These are phyloP conservation scores for Chamaetylas fuelleborni DNA, from an alignment of 2,113 vertebrate species.

Conservation along the genomic window DNA sequence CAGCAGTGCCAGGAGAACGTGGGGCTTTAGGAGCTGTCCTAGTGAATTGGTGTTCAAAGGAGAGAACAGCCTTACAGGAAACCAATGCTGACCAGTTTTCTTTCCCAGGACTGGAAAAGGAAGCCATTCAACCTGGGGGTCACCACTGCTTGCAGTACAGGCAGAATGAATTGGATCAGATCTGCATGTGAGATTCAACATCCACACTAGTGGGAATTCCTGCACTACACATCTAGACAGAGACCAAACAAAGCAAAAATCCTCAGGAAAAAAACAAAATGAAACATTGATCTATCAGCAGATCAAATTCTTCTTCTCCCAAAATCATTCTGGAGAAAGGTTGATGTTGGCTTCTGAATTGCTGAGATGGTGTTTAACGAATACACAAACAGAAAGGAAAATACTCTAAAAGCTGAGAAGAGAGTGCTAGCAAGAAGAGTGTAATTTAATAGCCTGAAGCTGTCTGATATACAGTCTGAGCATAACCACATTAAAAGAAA, in stretches of 20 bases:
- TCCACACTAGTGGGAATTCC: fast-evolving
- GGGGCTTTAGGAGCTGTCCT: neutral
- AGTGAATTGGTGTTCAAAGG: neutral
- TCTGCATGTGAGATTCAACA: neutral
- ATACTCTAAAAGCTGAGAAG: constrained; percentile 34
- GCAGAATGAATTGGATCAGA: neutral
- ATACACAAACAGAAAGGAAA: constrained; percentile 54
- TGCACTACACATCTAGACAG: neutral
- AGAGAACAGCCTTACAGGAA: neutral
- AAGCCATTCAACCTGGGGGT: neutral
- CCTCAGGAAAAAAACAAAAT: neutral
- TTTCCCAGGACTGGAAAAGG: neutral
- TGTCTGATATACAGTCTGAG: constrained; percentile 9
- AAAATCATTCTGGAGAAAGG: neutral
- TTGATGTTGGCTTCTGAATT: constrained; percentile 31
- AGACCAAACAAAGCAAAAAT: neutral
- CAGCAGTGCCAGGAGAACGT: fast-evolving
- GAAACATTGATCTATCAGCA: neutral
- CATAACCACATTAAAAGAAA: constrained; percentile 58
- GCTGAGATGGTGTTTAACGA: constrained; percentile 46
- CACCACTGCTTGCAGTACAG: neutral
- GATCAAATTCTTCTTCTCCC: constrained; percentile 9
- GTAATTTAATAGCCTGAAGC: constrained; percentile 66
- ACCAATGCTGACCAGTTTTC: neutral
- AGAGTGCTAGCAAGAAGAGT: constrained; percentile 40